Base-by-base conservation (phyloP, 64 coral and sea anemone species). In the Astreopora myriophthalma region DNA sequence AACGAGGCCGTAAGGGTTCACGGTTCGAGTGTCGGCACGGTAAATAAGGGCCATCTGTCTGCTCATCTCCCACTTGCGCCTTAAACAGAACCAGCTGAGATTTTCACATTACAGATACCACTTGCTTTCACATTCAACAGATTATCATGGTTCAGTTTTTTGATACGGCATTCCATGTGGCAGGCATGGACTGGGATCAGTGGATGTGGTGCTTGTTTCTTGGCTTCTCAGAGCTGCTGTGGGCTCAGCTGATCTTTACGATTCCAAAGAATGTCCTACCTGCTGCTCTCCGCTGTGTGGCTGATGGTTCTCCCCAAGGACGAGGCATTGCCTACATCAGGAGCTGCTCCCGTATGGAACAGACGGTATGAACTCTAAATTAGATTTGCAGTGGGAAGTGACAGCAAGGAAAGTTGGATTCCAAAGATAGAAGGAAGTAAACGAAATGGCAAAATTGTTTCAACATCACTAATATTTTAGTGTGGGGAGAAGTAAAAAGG, bases 131-230 rank as follows among this genome's bases (percentile, higher is more conserved):
- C 30, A 51, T 27, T 19, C 74, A 13, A 2, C 27, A 96, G 95
- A 86, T 96, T 22, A 37, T 94, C 17, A 94, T 94, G 71, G 95
- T 96, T 0, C 23, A 96, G 51, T 22, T 96, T 27, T 91, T 90
- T 69, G 76, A 87, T 24, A 86, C 80, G n/a, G 95, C 95, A 8
- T 96, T 96, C 51, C 91, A 93, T 86, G 90, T 91, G 52, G 3
- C 32, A 36, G 72, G 74, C 6, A 96, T 96, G 95, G 91, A 93
- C 17, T 46, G 28, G 0, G 74, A 96, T 33, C 91, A 93, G 66
- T 96, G 95, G 95, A 90, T 77, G 28, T 97, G 95, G 95, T 94
- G 95, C 37, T 35, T 94, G 5, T 90, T 97, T 40, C 62, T 97
- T 32, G 95, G 95, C 11, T 94, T 97, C 48, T 97, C 95, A 2